These are phyloP conservation scores for Epinephelus lanceolatus DNA, from an alignment of 2,113 vertebrate genomes.

Conservation along the genomic window DNA sequence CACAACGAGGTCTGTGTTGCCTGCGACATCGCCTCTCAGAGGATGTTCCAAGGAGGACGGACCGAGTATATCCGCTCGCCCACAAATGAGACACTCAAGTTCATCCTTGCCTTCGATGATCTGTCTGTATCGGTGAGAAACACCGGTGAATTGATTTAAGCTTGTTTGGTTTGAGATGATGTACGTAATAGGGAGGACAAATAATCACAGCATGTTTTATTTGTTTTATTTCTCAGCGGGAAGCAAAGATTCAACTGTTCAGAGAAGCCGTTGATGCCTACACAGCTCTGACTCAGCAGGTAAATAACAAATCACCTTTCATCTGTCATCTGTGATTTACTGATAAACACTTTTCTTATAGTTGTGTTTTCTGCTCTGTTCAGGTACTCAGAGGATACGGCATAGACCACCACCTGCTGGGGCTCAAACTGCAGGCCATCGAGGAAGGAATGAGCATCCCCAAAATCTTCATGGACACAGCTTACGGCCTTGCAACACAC, in stretches of 20 bases:
- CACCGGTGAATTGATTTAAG: not conserved
- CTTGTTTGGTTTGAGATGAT: not conserved
- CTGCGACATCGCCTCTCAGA: conserved; percentile 86
- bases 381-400: conserved; percentile 86
- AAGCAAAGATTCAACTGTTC: conserved; percentile 84
- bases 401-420: conserved; percentile 88
- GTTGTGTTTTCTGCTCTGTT: not conserved
- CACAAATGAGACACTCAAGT: conserved; percentile 82
- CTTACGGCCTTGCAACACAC: conserved; percentile 88
- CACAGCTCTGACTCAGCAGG: conserved; percentile 82
- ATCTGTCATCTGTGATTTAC: not conserved
- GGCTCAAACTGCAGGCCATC: conserved; percentile 88
- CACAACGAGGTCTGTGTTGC: conserved; percentile 84
- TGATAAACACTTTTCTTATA: not conserved
- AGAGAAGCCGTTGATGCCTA: conserved; percentile 83
- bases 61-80: conserved; percentile 88
- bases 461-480: conserved; percentile 89
- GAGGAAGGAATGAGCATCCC: conserved; percentile 87
- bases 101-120: conserved; percentile 82
- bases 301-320: conserved; percentile 35
- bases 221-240: conserved; percentile 74
- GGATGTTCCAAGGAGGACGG: conserved; percentile 86
- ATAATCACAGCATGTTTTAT: not conserved
- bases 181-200: not conserved
- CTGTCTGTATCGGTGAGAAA: conserved; percentile 78